A percentile compares a stretch with the other conserved stretches of the same genome.
phyloP scores from a whole-genome alignment of 2,888 invertebrate species.

The Andrena fulva region DNA sequence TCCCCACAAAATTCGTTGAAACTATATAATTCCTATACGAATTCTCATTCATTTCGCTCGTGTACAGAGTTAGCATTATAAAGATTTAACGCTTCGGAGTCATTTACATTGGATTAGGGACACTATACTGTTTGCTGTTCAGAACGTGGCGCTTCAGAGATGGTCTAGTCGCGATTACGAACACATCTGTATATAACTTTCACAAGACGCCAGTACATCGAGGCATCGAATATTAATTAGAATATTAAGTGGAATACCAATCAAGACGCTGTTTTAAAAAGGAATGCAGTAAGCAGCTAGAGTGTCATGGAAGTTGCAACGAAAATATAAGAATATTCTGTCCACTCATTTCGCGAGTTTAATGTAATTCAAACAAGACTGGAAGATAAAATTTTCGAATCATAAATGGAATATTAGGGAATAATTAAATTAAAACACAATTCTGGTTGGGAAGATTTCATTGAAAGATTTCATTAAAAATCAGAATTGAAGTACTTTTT shows the following conservation, averaged over 20 bases:
- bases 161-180: neutral
- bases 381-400: too few species aligned
- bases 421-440: too few species aligned
- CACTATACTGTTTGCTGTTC: neutral
- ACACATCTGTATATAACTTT: constrained; percentile 23
- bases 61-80: neutral
- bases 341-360: neutral
- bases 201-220: constrained; percentile 4
- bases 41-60: neutral
- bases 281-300: neutral
- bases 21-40: too few species aligned
- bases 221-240: constrained; percentile 47
- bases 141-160: neutral
- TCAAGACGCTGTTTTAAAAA: neutral
- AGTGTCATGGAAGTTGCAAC: neutral
- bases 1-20: too few species aligned
- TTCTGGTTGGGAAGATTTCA: too few species aligned
- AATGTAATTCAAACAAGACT: neutral
- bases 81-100: neutral
- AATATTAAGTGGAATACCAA: constrained; percentile 36
- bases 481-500: too few species aligned
- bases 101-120: neutral
- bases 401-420: too few species aligned
- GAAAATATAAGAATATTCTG: neutral
- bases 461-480: too few species aligned